Evolutionary conservation across 2,888 invertebrate genomes (phyloP), one percentile per base, ranked within the genome.

Genomic region (Sisyra nigra): DNA sequence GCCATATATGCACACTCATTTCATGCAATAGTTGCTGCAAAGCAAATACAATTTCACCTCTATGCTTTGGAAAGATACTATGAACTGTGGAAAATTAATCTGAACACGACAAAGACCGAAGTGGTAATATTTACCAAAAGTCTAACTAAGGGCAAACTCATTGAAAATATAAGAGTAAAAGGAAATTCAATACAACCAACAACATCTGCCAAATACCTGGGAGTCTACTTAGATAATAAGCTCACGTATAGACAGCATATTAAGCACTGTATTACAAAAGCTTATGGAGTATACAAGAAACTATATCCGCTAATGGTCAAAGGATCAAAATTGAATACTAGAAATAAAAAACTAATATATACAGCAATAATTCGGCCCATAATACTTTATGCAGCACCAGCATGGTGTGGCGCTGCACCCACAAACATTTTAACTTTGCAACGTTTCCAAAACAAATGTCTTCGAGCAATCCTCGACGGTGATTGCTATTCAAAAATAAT

Each of bases 311-410:
- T 54, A 18, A 36, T 55, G 43, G 44, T 39, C 0, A 44, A 45
- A 14, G 45, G 47, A 5, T 51, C 49, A 18, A 30, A 30, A 7
- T 9, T 51, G 3, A 45, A 41, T 11, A 39, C 6, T 15, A 29
- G 30, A 2, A 54, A 54, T 14, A 54, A 54, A 47, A 47, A 43
- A 45, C 10, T 52, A 13, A 48, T 54, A 10, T 54, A 55, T 13
- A 52, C 45, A 44, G 46, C 47, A 40, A 44, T 52, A 6, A 36
- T 53, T 3, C 45, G 50, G 42, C 51, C 52, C 1, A 51, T 51
- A 6, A 35, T 52, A 6, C 37, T 41, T 7, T 53, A 51, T 36
- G 52, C 49, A 6, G 40, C 48, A 10, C 50, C 50, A 19, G 45
- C 47, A 0, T 53, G 51, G 52, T 48, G 48, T 18, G 40, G 42